Evolutionary conservation across 2,113 vertebrate genomes (phyloP).

Genomic region (Coregonus clupeaformis): DNA sequence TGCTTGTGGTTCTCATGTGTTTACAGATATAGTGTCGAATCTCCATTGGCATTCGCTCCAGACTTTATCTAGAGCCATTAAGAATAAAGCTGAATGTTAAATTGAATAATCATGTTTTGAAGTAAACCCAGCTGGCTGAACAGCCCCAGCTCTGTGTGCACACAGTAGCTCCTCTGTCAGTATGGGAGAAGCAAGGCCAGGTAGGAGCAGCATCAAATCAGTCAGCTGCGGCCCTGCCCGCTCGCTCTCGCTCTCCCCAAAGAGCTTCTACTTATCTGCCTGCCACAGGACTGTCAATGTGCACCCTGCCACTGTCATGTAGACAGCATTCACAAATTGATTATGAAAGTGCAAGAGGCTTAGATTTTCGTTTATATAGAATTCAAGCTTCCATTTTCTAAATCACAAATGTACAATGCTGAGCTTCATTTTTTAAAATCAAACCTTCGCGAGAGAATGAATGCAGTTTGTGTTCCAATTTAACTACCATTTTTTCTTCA

Average conservation of each 20-base stretch:
- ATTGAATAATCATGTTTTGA: constrained; percentile 65
- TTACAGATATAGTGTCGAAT: constrained; percentile 8
- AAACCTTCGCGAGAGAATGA: constrained; percentile 58
- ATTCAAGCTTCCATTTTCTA: constrained; percentile 53
- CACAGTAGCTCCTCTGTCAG: constrained; percentile 45
- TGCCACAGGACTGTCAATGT: constrained; percentile 65
- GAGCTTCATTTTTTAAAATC: constrained; percentile 45
- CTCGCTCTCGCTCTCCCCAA: constrained; percentile 63
- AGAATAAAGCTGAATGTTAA: constrained; percentile 47
- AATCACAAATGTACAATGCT: constrained; percentile 51
- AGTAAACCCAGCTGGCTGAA: constrained; percentile 48
- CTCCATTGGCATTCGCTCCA: constrained; percentile 9
- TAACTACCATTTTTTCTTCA: constrained; percentile 59
- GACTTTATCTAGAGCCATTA: constrained; percentile 42
- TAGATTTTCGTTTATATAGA: constrained; percentile 55
- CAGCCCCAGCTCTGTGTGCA: constrained; percentile 59
- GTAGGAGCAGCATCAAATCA: constrained; percentile 68
- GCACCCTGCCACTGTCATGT: constrained; percentile 61
- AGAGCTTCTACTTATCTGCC: constrained; percentile 75
- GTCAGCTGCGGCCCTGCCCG: constrained; percentile 46
- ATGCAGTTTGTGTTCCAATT: constrained; percentile 68
- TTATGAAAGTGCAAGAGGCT: constrained; percentile 62
- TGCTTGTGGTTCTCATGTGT: background rate
- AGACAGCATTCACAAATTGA: constrained; percentile 70
- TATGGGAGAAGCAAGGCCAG: constrained; percentile 54